phyloP scores from a whole-genome alignment of 2,888 invertebrate genomes.

The Drosophila helvetica region DNA sequence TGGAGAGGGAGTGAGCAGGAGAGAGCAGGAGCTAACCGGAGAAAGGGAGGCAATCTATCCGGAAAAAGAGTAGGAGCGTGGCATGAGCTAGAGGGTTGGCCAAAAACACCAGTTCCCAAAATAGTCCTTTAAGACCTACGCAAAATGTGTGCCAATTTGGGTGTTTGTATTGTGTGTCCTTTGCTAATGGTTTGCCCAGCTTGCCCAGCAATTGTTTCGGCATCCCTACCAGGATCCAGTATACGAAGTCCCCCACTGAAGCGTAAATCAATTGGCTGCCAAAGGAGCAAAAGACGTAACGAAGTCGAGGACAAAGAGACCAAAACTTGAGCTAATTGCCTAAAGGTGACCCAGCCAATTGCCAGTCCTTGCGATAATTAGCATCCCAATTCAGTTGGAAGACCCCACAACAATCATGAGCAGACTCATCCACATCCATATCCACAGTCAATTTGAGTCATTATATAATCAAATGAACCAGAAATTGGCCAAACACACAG shows the following conservation, averaged over 20 bases:
- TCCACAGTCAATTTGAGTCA: constrained; percentile 1
- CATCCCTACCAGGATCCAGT: constrained; percentile 10
- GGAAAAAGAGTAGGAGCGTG: not conserved
- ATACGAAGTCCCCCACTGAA: constrained; percentile 53
- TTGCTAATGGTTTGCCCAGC: constrained; percentile 38
- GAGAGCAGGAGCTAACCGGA: not conserved
- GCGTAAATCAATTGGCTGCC: constrained; percentile 64
- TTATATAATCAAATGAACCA: constrained; percentile 15
- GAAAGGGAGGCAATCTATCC: not conserved
- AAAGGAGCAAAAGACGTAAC: constrained; percentile 37
- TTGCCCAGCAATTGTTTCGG: not conserved
- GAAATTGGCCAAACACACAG: constrained; percentile 7
- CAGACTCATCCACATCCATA: not conserved
- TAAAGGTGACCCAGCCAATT: constrained; percentile 13
- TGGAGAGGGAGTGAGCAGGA: too few relatives aligned
- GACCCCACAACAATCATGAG: constrained; percentile 22
- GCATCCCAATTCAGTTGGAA: constrained; percentile 52
- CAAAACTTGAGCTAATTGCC: constrained; percentile 34
- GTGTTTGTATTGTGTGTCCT: constrained; percentile 23
- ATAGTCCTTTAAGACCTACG: constrained; percentile 57
- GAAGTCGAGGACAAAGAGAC: constrained; percentile 11
- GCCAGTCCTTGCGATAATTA: constrained; percentile 38
- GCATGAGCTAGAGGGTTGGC: not conserved
- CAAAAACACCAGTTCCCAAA: constrained; percentile 25
- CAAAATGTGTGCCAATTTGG: constrained; percentile 49